Evolutionary conservation across 2,113 vertebrate species (phyloP), one percentile per base, ranked within the genome.

Genomic region (Seriola dumerili): DNA sequence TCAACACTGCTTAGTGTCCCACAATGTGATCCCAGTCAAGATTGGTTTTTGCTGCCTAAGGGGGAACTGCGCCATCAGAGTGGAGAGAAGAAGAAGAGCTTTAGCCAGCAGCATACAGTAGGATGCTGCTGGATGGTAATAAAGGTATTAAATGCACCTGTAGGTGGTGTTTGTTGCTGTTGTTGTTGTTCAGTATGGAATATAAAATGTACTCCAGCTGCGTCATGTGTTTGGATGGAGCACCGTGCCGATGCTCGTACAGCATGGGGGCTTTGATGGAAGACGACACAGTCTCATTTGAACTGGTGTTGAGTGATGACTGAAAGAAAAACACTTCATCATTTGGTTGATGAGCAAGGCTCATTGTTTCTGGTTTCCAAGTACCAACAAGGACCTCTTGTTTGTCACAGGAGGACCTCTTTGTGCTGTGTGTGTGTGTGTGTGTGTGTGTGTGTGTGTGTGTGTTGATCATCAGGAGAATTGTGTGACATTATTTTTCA

Each of bases 1-100:
- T 94, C 91, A 90, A 81, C 89, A 89, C 82, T 92, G 87, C 88
- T 92, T 92, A 91, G 85, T 86, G 85, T 82, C 87, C 80, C 64
- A 84, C 89, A 91, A 86, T 89, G 83, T 62, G 89, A 93, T 91
- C 82, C 73, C 57, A 85, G 85, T 87, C 84, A 72, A 92, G 87
- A 88, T 85, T 85, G 89, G 34, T 89, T 90, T 93, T 82, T 85
- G 90, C 84, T 65, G 82, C 86, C 84, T 83, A 61, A 86, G 74
- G 86, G 29, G 82, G 50, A 85, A 76, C 38, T 63, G 34, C 36
- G 57, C 81, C 76, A 69, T 87, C 81, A 75, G 76, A 73, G 63
- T 6, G 50, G 63, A 68, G 66, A 80, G 57, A 76, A 73, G 62
- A 84, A 79, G 62, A 84, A 79, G 46, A 76, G 81, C 80, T 83